Percentiles rank a stretch among this genome's conserved stretches.
These are phyloP conservation scores for Capreolus pygargus DNA, from an alignment of 2,113 vertebrate species.

Conservation along the genomic window DNA sequence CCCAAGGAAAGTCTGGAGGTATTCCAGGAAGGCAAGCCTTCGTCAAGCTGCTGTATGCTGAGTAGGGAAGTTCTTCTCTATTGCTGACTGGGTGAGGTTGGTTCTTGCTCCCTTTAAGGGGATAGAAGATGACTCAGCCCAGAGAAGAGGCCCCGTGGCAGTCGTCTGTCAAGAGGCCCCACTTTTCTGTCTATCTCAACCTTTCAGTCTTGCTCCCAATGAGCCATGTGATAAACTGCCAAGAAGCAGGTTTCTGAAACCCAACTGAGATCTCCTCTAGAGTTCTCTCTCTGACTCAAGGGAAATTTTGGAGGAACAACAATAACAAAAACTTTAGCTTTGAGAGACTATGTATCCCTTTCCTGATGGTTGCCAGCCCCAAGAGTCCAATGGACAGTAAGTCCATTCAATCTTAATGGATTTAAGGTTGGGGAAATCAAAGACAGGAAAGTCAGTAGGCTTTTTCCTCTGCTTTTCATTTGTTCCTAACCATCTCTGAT, in stretches of 20 bases:
- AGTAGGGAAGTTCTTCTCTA: background rate
- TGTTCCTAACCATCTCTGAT: background rate
- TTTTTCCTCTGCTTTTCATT: background rate
- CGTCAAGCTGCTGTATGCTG: background rate
- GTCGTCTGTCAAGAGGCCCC: background rate
- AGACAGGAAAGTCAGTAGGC: background rate
- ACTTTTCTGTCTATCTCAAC: background rate
- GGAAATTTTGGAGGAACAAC: background rate
- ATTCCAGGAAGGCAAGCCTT: background rate
- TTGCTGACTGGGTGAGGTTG: background rate
- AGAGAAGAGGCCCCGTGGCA: fast-evolving
- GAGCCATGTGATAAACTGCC: background rate
- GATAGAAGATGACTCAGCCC: background rate
- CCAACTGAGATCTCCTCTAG: background rate
- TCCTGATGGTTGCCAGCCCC: background rate
- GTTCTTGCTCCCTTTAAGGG: background rate
- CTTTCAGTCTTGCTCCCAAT: background rate
- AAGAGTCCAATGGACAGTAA: background rate
- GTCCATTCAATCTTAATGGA: background rate
- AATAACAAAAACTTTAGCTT: background rate
- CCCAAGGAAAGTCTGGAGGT: background rate
- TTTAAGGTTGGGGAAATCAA: background rate
- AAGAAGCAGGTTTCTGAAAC: background rate
- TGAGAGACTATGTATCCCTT: background rate
- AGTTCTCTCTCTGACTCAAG: background rate